phyloP scores from a whole-genome alignment of 2,113 vertebrate genomes.

The Lophochroa leadbeateri region DNA sequence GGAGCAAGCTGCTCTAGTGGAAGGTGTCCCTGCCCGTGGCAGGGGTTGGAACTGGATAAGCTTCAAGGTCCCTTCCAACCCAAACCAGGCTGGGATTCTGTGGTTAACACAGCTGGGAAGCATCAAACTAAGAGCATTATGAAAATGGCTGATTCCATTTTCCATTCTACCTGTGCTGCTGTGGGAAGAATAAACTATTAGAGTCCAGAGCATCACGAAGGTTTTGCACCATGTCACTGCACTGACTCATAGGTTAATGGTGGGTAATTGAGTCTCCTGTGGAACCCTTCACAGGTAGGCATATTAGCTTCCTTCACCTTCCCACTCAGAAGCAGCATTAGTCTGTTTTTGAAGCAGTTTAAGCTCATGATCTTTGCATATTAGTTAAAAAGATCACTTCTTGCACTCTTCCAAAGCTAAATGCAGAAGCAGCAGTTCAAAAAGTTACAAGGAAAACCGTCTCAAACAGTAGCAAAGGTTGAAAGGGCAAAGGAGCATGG shows the following conservation, averaged over 20 bases:
- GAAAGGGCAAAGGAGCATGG: neutral
- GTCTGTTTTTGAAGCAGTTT: neutral
- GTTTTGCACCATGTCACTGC: neutral
- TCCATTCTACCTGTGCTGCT: neutral
- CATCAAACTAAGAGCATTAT: neutral
- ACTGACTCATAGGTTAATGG: neutral
- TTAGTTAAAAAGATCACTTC: neutral
- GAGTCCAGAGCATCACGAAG: neutral
- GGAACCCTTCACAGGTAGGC: neutral
- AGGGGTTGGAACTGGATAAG: neutral
- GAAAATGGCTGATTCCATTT: neutral
- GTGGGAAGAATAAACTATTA: neutral
- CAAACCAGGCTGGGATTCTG: neutral
- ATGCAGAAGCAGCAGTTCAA: neutral
- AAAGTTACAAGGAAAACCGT: neutral
- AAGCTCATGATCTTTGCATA: neutral
- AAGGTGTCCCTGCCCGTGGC: too few species aligned
- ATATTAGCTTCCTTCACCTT: neutral
- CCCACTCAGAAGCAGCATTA: neutral
- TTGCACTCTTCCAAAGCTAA: neutral
- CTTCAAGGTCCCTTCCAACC: neutral
- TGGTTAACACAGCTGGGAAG: fast-evolving
- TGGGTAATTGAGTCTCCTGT: neutral
- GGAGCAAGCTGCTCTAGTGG: too few species aligned
- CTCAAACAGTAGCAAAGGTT: neutral